phyloP scores from a whole-genome alignment of 2,113 vertebrate genomes.

The Neomonachus schauinslandi region DNA sequence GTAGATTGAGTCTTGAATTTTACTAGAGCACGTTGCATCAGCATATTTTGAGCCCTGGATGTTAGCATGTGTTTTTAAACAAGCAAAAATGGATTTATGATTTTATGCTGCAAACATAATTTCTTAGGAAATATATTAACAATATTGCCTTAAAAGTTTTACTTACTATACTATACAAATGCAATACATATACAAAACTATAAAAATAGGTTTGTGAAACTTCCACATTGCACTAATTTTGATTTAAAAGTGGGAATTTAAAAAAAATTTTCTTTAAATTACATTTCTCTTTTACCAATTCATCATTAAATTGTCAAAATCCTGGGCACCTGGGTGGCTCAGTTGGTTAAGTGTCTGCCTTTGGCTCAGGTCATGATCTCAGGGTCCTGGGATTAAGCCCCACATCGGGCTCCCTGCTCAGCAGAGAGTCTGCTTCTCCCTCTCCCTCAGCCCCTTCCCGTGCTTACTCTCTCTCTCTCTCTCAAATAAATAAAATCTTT shows the following conservation, averaged over 20 bases:
- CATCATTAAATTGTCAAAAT: conserved; percentile 15
- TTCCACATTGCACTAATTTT: not conserved
- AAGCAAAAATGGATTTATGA: not conserved
- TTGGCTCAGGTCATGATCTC: no score
- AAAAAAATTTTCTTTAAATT: not conserved
- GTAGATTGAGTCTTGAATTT: not conserved
- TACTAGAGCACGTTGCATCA: not conserved
- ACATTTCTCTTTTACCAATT: not conserved
- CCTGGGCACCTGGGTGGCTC: no score
- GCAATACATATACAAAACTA: not conserved
- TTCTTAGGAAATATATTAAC: not conserved
- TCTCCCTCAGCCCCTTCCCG: no score
- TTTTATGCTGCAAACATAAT: not conserved
- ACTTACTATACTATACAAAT: not conserved
- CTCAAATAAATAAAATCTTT: no score
- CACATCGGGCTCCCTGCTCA: no score
- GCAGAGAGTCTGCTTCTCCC: no score
- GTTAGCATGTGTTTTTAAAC: not conserved
- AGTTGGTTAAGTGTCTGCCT: no score
- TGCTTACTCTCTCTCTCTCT: no score
- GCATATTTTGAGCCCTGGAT: not conserved
- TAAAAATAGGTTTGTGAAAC: not conserved
- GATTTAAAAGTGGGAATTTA: not conserved
- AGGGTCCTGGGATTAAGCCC: no score
- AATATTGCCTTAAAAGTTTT: not conserved